Conservation (phyloP, 2,888 invertebrate genomes). For the Leucoptera coffeella region DNA sequence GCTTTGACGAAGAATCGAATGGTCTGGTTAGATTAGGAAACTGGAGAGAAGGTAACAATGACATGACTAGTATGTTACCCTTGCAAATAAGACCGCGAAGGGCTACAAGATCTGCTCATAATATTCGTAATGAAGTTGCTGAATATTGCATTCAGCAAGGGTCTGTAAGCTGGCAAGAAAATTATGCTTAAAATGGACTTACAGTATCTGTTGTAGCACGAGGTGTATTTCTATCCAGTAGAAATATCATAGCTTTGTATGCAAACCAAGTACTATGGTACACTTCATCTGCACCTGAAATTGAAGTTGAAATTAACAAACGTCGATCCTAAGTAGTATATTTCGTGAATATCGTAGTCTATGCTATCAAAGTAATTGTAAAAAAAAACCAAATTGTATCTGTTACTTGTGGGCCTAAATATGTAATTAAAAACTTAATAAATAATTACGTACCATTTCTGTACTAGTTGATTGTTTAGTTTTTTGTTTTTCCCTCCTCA, state of each 20-base stretch:
- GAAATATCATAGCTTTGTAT: slow-evolving; percentile 8
- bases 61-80: slow-evolving; percentile 6
- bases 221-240: slow-evolving; percentile 9
- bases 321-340: not conserved
- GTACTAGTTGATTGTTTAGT: slow-evolving; percentile 9
- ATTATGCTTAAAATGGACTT: slow-evolving; percentile 8
- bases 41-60: slow-evolving; percentile 7
- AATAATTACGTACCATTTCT: not conserved
- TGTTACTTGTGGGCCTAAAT: not conserved
- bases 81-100: slow-evolving; percentile 8
- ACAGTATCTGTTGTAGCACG: slow-evolving; percentile 6
- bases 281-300: not conserved
- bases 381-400: too few species aligned
- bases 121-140: slow-evolving; percentile 8
- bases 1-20: slow-evolving; percentile 5
- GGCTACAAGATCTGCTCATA: slow-evolving; percentile 8
- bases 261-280: slow-evolving; percentile 4
- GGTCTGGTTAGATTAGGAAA: slow-evolving; percentile 6
- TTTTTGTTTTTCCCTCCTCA: slow-evolving; percentile 8
- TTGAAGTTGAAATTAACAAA: not conserved
- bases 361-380: not conserved
- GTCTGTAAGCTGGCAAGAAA: slow-evolving; percentile 8
- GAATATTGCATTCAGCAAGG: slow-evolving; percentile 8
- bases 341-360: not conserved
- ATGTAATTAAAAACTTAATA: not conserved